Evolutionary conservation across 2,113 vertebrate species (phyloP).

Genomic region (Melanotaenia duboulayi): DNA sequence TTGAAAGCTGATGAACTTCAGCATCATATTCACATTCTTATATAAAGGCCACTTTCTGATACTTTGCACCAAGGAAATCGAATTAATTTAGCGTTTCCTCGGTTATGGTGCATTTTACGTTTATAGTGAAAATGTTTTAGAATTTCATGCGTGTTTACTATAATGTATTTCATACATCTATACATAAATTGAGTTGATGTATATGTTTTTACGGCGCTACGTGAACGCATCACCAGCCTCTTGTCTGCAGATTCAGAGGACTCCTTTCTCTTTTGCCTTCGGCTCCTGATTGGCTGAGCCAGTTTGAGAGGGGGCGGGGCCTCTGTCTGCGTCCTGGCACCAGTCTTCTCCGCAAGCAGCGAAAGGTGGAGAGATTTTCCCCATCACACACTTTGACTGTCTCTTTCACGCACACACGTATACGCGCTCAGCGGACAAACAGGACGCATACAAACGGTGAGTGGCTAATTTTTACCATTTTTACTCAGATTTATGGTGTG

Average conservation of each 20-base stretch:
- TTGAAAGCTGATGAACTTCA: not conserved
- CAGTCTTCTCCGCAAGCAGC: constrained; percentile 58
- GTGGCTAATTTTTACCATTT: constrained; percentile 32
- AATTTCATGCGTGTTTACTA: too few relatives aligned
- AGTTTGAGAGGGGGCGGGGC: constrained; percentile 42
- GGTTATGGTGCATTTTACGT: too few relatives aligned
- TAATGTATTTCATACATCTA: not conserved
- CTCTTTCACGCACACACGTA: constrained; percentile 15
- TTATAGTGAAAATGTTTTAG: too few relatives aligned
- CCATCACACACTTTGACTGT: constrained; percentile 57
- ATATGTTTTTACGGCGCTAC: constrained; percentile 11
- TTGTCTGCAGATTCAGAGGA: constrained; percentile 41
- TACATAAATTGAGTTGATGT: rapidly evolving
- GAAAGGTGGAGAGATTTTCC: constrained; percentile 67
- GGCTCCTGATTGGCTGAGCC: constrained; percentile 59
- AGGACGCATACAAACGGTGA: constrained; percentile 63
- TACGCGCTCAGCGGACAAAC: constrained; percentile 15
- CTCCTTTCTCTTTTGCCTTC: constrained; percentile 7
- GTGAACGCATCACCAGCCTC: constrained; percentile 47
- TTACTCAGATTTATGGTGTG: not conserved
- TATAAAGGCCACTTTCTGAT: not conserved
- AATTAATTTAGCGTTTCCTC: not conserved
- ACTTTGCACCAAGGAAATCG: not conserved
- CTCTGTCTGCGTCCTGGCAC: constrained; percentile 41
- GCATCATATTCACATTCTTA: not conserved